Percentiles rank a stretch among this genome's conserved stretches.
Evolutionary conservation across 2,797 vertebrate genomes (phyloP).

Genomic region (Pseudochromis fuscus): DNA sequence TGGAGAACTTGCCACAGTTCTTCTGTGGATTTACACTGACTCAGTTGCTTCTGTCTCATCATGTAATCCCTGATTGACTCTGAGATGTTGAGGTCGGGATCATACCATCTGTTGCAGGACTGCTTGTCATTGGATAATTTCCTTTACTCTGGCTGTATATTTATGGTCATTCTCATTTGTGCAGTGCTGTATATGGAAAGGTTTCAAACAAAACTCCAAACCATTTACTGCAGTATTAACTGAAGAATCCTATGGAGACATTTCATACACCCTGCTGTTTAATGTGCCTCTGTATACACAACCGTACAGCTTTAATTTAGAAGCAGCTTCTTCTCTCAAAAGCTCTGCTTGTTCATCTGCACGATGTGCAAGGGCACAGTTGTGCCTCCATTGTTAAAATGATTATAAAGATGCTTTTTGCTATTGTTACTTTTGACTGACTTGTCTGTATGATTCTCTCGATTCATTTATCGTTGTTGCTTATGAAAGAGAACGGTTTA

Average conservation of each 20-base stretch:
- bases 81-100: not conserved
- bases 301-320: constrained; percentile 54
- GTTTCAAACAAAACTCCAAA: not conserved
- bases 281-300: constrained; percentile 41
- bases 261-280: constrained; percentile 37
- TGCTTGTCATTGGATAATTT: not conserved
- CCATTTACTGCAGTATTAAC: constrained; percentile 32
- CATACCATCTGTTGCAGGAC: constrained; percentile 1
- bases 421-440: constrained; percentile 18
- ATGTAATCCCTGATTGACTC: not conserved
- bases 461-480: constrained; percentile 23
- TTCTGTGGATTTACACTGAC: not conserved
- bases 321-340: constrained; percentile 50
- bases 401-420: constrained; percentile 48
- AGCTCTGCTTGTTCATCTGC: constrained; percentile 34
- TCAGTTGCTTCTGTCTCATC: not conserved
- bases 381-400: constrained; percentile 47
- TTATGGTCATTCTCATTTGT: not conserved
- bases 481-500: constrained; percentile 13
- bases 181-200: not conserved
- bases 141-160: not conserved
- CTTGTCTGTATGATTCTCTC: constrained; percentile 12
- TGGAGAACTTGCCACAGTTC: not conserved
- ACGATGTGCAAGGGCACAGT: constrained; percentile 29
- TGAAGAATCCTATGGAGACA: constrained; percentile 33